phyloP scores from a whole-genome alignment of 1,140 invertebrate species.

The Drosophila mojavensis region DNA sequence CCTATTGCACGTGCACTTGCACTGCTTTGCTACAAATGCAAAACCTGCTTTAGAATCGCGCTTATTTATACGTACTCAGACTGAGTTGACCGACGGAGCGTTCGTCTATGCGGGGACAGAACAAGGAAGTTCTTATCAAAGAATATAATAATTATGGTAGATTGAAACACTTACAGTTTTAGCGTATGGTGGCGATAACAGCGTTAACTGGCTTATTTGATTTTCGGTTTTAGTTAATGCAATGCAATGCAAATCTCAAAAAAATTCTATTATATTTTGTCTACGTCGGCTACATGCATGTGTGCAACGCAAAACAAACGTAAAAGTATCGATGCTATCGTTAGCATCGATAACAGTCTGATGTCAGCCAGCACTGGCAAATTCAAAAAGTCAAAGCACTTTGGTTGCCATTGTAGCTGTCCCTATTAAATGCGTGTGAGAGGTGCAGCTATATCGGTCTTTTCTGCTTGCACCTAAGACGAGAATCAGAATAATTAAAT shows the following conservation, averaged over 20 bases:
- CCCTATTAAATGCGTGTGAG: background rate
- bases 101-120: conserved; percentile 3
- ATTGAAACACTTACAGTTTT: background rate
- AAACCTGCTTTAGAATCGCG: conserved; percentile 53
- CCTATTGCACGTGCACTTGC: conserved; percentile 42
- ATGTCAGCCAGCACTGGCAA: conserved; percentile 2
- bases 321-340: conserved; percentile 27
- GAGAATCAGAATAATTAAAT: too few relatives aligned
- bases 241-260: conserved; percentile 4
- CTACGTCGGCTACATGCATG: conserved; percentile 27
- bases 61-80: conserved; percentile 61
- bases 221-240: conserved; percentile 1
- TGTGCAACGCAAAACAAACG: conserved; percentile 25
- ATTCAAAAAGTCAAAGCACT: background rate
- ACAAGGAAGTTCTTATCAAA: conserved; percentile 43
- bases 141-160: background rate
- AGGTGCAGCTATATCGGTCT: background rate
- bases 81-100: background rate
- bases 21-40: conserved; percentile 63
- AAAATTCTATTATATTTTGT: conserved; percentile 19
- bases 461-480: background rate
- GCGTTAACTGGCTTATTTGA: background rate
- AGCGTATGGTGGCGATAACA: background rate
- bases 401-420: background rate
- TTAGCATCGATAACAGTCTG: conserved; percentile 20